A percentile compares a stretch with the other conserved stretches of the same genome.
These are phyloP conservation scores for Portunus trituberculatus DNA, from an alignment of 1,140 invertebrate species.

Conservation along the genomic window DNA sequence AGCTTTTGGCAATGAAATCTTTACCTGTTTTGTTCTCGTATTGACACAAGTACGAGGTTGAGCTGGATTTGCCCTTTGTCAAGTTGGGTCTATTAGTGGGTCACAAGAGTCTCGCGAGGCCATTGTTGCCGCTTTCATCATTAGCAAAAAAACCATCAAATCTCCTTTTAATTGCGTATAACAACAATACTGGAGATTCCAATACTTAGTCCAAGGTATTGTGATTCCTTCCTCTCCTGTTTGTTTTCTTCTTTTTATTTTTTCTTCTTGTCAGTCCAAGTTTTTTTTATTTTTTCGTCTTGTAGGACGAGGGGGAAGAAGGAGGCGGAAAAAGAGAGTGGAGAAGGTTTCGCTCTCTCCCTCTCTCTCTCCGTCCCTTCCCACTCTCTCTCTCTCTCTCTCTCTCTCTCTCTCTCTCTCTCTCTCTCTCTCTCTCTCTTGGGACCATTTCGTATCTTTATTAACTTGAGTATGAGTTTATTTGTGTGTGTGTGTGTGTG, in stretches of 20 bases:
- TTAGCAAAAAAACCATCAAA: slow-evolving; percentile 60
- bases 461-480: no score
- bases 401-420: not conserved
- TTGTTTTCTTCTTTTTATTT: not conserved
- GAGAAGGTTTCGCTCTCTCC: no score
- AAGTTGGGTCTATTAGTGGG: slow-evolving; percentile 57
- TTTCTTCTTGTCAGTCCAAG: no score
- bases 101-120: not conserved
- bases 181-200: slow-evolving; percentile 48
- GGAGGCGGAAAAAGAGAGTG: no score
- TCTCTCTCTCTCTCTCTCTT: not conserved
- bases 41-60: slow-evolving; percentile 44
- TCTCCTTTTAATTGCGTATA: slow-evolving; percentile 66
- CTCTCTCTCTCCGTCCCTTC: not conserved
- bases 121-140: slow-evolving; percentile 54
- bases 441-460: no score
- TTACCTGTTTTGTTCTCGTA: slow-evolving; percentile 37
- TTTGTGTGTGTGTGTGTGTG: slow-evolving; percentile 43
- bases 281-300: no score
- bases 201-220: not conserved
- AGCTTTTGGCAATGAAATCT: not conserved
- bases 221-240: not conserved
- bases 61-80: slow-evolving; percentile 31
- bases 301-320: no score
- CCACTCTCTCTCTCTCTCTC: not conserved